Percentiles rank a stretch among this genome's conserved stretches.
Evolutionary conservation across 2,888 invertebrate species (phyloP).

Genomic region (Papilio gigon): DNA sequence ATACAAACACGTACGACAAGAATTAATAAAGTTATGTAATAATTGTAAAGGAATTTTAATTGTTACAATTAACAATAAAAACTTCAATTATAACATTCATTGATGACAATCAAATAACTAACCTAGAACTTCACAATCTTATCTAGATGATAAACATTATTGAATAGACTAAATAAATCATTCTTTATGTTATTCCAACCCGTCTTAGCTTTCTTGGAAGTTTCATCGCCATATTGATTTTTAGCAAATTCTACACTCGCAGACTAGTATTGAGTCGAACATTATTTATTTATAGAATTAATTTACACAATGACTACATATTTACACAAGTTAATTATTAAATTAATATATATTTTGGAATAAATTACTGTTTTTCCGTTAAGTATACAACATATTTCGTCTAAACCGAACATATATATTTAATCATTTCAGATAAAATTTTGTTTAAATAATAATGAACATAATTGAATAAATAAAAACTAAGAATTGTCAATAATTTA

Average conservation of each 20-base stretch:
- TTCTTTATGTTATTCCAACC: constrained; percentile 1
- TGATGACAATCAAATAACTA: constrained; percentile 23
- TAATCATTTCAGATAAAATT: background rate
- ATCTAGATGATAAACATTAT: background rate
- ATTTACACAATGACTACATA: too few relatives aligned
- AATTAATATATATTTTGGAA: background rate
- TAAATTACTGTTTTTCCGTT: constrained; percentile 1
- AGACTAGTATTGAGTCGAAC: background rate
- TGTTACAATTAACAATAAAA: constrained; percentile 15
- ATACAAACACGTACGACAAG: constrained; percentile 21
- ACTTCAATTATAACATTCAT: background rate
- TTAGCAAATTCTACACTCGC: constrained; percentile 5
- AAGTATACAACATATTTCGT: background rate
- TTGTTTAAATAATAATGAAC: too few relatives aligned
- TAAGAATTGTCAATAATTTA: background rate
- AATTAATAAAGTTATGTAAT: constrained; percentile 5
- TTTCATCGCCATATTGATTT: constrained; percentile 23
- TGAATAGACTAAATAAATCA: constrained; percentile 5
- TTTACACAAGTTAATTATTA: background rate
- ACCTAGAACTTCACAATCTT: background rate
- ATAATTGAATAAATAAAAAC: too few relatives aligned
- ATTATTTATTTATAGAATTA: background rate
- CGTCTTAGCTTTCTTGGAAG: constrained; percentile 3
- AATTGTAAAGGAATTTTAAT: constrained; percentile 30
- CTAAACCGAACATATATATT: background rate